These are phyloP conservation scores for Pygocentrus nattereri DNA, from an alignment of 2,797 vertebrate genomes.

Conservation along the genomic window DNA sequence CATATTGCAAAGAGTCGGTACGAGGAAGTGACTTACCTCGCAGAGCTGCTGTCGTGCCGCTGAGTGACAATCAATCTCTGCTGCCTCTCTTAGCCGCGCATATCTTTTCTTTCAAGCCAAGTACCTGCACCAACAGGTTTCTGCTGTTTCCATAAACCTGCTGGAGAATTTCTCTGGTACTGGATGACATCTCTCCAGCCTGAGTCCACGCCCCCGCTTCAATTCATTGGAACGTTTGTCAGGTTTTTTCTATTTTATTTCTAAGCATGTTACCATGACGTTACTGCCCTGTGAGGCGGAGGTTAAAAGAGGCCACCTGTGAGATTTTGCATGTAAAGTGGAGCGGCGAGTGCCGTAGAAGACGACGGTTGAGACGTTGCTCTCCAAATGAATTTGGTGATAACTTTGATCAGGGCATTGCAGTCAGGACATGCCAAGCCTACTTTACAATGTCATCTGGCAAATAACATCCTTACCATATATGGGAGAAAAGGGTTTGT, in stretches of 20 bases:
- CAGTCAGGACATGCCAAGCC: neutral
- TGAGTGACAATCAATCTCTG: neutral
- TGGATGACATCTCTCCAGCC: slow-evolving; percentile 30
- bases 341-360: too few species aligned
- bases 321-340: neutral
- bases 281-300: neutral
- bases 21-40: slow-evolving; percentile 30
- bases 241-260: neutral
- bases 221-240: slow-evolving; percentile 29
- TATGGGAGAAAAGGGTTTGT: neutral
- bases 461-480: neutral
- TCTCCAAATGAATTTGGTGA: too few species aligned
- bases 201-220: neutral
- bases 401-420: neutral
- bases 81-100: slow-evolving; percentile 34
- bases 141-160: slow-evolving; percentile 52
- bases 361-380: too few species aligned
- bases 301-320: neutral
- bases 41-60: neutral
- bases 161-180: slow-evolving; percentile 58
- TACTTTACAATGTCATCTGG: neutral
- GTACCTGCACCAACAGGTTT: slow-evolving; percentile 64
- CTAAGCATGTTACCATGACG: neutral
- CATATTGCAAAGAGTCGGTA: neutral
- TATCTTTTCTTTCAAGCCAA: slow-evolving; percentile 33